Base-by-base conservation (phyloP, 2,113 vertebrate genomes). In the Pteruthius melanotis region DNA sequence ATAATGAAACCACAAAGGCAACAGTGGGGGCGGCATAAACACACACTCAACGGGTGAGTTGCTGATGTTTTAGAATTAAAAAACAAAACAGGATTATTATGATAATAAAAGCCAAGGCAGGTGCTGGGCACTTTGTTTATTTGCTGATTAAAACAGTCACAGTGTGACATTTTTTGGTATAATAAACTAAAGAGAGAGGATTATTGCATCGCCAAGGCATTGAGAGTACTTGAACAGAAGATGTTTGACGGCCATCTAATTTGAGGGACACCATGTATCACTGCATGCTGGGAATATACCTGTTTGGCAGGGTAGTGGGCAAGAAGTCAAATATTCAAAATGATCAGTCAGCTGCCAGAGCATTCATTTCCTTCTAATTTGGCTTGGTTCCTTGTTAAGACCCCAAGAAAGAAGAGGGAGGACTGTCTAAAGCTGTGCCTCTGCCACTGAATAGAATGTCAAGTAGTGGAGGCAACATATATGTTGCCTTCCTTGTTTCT, bases 1-100 rank as follows among this genome's bases (percentile, higher is more conserved):
- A 98, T 97, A 97, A 93, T 74, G 87, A 96, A 97, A 95, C 90
- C 94, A 90, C 91, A 97, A 95, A 97, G 95, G 92, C 95, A 94
- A 95, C 87, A 95, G 96, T 93, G 97, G 97, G 97, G 97, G 87
- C 24, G 19, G 78, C 84, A 63, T 91, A 90, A 94, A 95, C 89
- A 97, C 97, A 81, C 94, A 95, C 88, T 97, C 96, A 94, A 86
- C 26, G 31, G 94, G 30, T 89, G 75, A 96, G 87, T 64, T 93
- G 93, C 90, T 95, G 94, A 96, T 95, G 93, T 39, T 91, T 84
- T 50, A 81, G 87, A 86, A 76, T 77, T 89, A 94, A 83, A 93
- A 94, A 92, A 31, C 68, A 71, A 77, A 92, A 37, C 59, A 30
- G 59, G 53, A 72, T 96, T 95, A 86, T 89, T 83, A 79, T 63